Percentiles rank a stretch among this genome's conserved stretches.
These are phyloP conservation scores for Crematogaster levior DNA, from an alignment of 2,888 invertebrate genomes.

Conservation along the genomic window DNA sequence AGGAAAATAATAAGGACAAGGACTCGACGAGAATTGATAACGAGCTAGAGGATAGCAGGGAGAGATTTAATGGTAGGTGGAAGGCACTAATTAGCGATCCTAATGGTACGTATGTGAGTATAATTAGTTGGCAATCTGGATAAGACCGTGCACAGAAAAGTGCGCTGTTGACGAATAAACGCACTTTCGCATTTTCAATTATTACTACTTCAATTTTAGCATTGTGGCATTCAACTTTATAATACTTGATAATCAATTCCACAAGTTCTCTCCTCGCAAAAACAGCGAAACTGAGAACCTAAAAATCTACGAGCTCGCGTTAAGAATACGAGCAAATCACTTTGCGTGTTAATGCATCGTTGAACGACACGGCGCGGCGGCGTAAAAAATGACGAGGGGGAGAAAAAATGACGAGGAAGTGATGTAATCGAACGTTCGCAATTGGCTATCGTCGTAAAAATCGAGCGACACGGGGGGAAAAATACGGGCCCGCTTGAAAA, in stretches of 20 bases:
- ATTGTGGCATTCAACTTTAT: neutral
- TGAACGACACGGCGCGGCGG: slow-evolving; percentile 15
- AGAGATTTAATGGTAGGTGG: slow-evolving; percentile 52
- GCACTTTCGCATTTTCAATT: slow-evolving; percentile 41
- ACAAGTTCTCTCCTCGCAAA: neutral
- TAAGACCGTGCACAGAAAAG: slow-evolving; percentile 64
- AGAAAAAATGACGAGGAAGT: slow-evolving; percentile 53
- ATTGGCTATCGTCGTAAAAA: slow-evolving; percentile 49
- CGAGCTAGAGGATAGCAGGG: slow-evolving; percentile 5
- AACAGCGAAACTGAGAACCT: neutral
- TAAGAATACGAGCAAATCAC: neutral
- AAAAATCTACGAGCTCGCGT: neutral
- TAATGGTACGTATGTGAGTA: slow-evolving; percentile 72
- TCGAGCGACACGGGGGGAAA: slow-evolving; percentile 56
- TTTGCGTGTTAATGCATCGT: neutral
- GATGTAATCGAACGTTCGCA: slow-evolving; percentile 42
- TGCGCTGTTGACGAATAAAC: slow-evolving; percentile 3
- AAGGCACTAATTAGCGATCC: slow-evolving; percentile 72
- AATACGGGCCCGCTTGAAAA: slow-evolving; percentile 57
- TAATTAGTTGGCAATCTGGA: slow-evolving; percentile 76
- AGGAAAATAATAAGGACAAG: slow-evolving; percentile 31
- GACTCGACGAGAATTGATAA: slow-evolving; percentile 22
- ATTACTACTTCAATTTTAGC: neutral
- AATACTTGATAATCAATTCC: neutral
- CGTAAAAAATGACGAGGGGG: slow-evolving; percentile 4